Base-by-base conservation (phyloP, 1,140 invertebrate genomes). In the Agrilus planipennis region DNA sequence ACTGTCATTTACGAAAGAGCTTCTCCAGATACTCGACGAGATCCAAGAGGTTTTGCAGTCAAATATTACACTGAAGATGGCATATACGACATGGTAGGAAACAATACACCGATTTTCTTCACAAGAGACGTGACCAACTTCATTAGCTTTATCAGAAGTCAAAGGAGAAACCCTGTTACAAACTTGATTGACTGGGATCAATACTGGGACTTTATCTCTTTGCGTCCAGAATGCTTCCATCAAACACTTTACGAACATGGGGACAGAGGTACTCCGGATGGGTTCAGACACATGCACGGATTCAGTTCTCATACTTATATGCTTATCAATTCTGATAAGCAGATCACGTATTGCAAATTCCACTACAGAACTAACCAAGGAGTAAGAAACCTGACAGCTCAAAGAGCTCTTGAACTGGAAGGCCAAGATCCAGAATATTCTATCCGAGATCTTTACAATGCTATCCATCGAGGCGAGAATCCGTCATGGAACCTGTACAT, bases 61-160 rank as follows among this genome's bases (percentile, higher is more conserved):
- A 96, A 96, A 60, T 90, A 96, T 57, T 96, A 96, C 62, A 93
- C 92, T 4, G 90, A 96, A 44, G 88, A 95, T 55, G 92, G 92
- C 27, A 84, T 89, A 57, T 96, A 90, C 90, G 92, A 97, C 71
- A 62, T 95, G 40, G 89, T 93, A 25, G 90, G 91, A n/a, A 95
- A 95, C 62, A 96, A 96, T 57, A 95, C 90, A 0, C 92, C 93
- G 1, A 86, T 97, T 43, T 96, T 97, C 69, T 96, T 96, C 61
- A 81, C 95, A 47, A 76, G 90, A 22, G 92, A 97, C 64, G 85
- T 91, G 0, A 73, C 92, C 14, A 67, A 92, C 11, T 95, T 96
- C 67, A 84, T 87, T 4, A 84, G 80, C 51, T 91, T 93, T 50
- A 88, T 92, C 49, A 88, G 91, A 53, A 89, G 87, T 0, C 91